Conservation (phyloP, 2,797 vertebrate genomes). For the Pantherophis alleghaniensis region DNA sequence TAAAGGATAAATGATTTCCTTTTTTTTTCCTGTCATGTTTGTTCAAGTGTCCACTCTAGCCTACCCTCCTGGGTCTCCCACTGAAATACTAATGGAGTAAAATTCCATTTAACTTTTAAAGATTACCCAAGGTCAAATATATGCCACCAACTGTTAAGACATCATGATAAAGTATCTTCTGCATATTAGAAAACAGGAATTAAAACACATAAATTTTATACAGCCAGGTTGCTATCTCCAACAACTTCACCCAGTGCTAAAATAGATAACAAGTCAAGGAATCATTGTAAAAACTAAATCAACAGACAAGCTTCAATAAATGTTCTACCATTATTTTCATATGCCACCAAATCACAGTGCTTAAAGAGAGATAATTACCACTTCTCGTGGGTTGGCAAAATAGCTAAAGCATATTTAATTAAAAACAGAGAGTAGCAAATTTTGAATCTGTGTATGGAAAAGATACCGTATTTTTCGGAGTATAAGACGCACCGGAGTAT, state of each 20-base stretch:
- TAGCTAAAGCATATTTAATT: constrained; percentile 32
- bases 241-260: not conserved
- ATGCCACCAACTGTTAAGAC: not conserved
- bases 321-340: not conserved
- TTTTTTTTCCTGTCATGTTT: not conserved
- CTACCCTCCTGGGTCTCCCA: not conserved
- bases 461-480: not conserved
- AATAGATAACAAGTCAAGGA: not conserved
- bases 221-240: not conserved
- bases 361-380: not conserved
- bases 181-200: not conserved
- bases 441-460: not conserved
- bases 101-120: not conserved
- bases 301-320: not conserved
- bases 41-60: not conserved
- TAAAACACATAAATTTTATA: not conserved
- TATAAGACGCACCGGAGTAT: too few relatives aligned
- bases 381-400: constrained; percentile 2
- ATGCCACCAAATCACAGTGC: not conserved
- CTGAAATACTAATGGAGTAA: not conserved
- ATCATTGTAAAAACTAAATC: not conserved
- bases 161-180: not conserved
- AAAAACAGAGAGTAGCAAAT: not conserved
- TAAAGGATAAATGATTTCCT: not conserved
- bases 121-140: not conserved